Evolutionary conservation across 2,113 vertebrate genomes (phyloP).

Genomic region (Osmerus mordax): DNA sequence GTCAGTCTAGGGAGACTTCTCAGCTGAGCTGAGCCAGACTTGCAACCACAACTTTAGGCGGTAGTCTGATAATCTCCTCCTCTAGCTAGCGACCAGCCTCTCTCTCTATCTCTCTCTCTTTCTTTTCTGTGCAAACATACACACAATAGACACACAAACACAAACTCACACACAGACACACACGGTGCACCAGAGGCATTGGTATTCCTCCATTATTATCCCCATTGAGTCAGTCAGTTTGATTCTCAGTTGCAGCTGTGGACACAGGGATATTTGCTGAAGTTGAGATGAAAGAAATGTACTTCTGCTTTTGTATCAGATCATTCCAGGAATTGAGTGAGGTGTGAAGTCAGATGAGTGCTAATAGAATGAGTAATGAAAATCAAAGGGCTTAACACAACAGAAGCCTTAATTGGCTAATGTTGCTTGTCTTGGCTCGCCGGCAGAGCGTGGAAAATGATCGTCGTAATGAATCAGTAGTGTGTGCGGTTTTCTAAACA

Average conservation of each 20-base stretch:
- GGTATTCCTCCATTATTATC: slow-evolving; percentile 20
- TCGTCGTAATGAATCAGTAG: slow-evolving; percentile 27
- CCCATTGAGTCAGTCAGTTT: slow-evolving; percentile 49
- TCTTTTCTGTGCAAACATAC: background rate
- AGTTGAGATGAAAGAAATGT: background rate
- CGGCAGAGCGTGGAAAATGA: background rate
- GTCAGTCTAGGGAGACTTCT: slow-evolving; percentile 49
- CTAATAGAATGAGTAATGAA: background rate
- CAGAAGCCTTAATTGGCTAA: background rate
- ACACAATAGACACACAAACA: slow-evolving; percentile 25
- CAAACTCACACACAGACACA: slow-evolving; percentile 2
- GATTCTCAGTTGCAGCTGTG: slow-evolving; percentile 35
- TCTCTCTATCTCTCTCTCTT: background rate
- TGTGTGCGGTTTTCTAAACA: slow-evolving; percentile 30
- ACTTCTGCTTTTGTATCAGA: background rate
- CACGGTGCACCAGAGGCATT: background rate
- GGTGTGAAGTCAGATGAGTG: background rate
- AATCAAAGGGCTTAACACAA: background rate
- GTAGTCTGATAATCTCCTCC: slow-evolving; percentile 18
- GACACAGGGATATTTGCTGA: background rate
- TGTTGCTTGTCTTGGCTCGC: slow-evolving; percentile 3
- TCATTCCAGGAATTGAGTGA: background rate
- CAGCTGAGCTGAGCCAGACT: slow-evolving; percentile 45
- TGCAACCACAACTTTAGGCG: slow-evolving; percentile 33
- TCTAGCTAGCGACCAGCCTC: slow-evolving; percentile 15